Base-by-base conservation (phyloP, 2,797 vertebrate genomes). In the Amblyopsis hoosieri region DNA sequence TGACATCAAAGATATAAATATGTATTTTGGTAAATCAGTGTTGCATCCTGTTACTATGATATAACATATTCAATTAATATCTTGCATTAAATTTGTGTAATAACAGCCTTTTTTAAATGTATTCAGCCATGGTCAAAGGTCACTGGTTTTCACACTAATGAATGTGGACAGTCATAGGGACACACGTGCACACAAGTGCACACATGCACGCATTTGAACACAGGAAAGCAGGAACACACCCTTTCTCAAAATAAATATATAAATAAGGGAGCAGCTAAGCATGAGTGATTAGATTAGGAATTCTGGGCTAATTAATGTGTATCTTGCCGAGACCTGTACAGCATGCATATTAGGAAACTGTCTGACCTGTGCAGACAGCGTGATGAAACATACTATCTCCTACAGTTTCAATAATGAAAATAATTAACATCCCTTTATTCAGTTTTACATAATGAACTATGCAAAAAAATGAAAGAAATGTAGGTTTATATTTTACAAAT, bases 221-320 rank as follows among this genome's bases (percentile, higher is more conserved):
- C 19, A 12, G 15, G 37, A 42, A 42, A 8, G 37, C 31, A 56
- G 45, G 49, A 54, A 61, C 58, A 51, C 19, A 37, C 31, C 57
- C 60, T 49, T 33, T 47, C 50, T n/a, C 51, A 55, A 47, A 51
- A 63, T 10, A 37, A 14, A 52, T 14, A 13, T 33, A 63, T 14
- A 14, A n/a, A n/a, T 51, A 57, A 66, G 14, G 46, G 64, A 58
- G 59, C 75, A 77, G 73, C 81, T 82, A 76, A 84, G 73, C 79
- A 71, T 78, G 82, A 78, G 67, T 86, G 82, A 89, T 86, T 83
- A 84, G 78, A 89, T 87, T 74, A 80, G 74, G 66, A 86, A 76
- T 84, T 81, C 86, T 80, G 42, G 67, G 70, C 74, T 87, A 83
- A 89, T 89, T 85, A 84, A 85, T 81, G 80, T 79, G 71, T 62